Evolutionary conservation across 2,888 invertebrate species (phyloP).

Genomic region (Drosophila parthenogenetica): DNA sequence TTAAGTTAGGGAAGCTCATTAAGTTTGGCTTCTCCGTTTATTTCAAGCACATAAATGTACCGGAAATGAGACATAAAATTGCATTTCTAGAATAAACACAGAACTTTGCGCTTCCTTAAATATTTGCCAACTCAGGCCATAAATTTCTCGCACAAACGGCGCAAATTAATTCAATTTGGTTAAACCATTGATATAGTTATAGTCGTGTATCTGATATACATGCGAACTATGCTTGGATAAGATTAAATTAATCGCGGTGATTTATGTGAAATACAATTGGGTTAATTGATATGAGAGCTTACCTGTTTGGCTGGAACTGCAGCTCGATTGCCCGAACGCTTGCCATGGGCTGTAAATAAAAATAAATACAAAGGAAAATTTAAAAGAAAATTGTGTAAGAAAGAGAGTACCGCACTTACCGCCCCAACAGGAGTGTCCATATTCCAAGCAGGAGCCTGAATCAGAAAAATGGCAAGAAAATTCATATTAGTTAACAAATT

Average conservation of each 20-base stretch:
- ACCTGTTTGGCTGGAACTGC: constrained; percentile 56
- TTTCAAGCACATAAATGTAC: background rate
- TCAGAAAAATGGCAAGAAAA: background rate
- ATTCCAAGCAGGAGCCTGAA: constrained; percentile 83
- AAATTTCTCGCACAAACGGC: constrained; percentile 15
- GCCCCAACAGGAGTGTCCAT: constrained; percentile 84
- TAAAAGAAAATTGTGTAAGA: background rate
- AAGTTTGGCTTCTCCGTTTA: no score
- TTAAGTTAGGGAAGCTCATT: no score
- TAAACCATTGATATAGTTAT: constrained; percentile 16
- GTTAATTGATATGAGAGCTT: constrained; percentile 29
- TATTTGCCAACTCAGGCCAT: constrained; percentile 17
- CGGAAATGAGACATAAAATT: constrained; percentile 18
- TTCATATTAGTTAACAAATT: constrained; percentile 14
- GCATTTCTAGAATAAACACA: constrained; percentile 1
- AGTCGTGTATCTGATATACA: constrained; percentile 4
- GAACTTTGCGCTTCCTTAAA: constrained; percentile 5
- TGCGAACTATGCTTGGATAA: constrained; percentile 17
- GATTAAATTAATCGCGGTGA: constrained; percentile 33
- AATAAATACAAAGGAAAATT: constrained; percentile 8
- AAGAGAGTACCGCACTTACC: constrained; percentile 70
- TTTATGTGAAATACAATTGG: constrained; percentile 27
- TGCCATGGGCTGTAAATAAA: constrained; percentile 71
- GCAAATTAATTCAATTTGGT: constrained; percentile 25
- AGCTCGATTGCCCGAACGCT: constrained; percentile 71